phyloP scores from a whole-genome alignment of 2,888 invertebrate species.

The Mactromeris polynyma region DNA sequence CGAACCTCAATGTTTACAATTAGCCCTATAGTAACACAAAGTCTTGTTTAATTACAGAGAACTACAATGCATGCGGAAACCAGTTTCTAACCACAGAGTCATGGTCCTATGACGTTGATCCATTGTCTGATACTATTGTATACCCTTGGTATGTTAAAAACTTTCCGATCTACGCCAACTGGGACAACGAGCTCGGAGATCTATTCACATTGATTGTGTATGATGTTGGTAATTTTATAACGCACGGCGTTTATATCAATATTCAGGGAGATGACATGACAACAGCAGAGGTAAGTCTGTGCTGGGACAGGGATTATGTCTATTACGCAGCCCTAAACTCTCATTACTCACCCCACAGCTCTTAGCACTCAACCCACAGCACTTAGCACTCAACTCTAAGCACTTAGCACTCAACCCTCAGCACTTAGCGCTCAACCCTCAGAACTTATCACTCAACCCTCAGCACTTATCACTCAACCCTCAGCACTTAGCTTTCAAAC shows the following conservation, averaged over 20 bases:
- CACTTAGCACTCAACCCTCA: too few relatives aligned
- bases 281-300: constrained; percentile 32
- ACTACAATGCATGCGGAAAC: constrained; percentile 60
- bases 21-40: too few relatives aligned
- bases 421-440: too few relatives aligned
- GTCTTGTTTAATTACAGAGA: constrained; percentile 35
- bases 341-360: too few relatives aligned
- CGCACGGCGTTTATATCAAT: constrained; percentile 64
- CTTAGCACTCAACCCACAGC: too few relatives aligned
- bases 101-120: constrained; percentile 43
- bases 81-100: constrained; percentile 36
- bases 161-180: neutral
- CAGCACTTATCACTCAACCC: too few relatives aligned
- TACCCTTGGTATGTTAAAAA: constrained; percentile 54
- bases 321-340: too few relatives aligned
- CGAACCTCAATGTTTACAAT: too few relatives aligned
- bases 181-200: constrained; percentile 34
- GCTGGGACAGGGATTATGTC: too few relatives aligned
- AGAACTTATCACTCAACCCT: too few relatives aligned
- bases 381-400: too few relatives aligned
- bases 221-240: constrained; percentile 52
- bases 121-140: constrained; percentile 37
- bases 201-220: constrained; percentile 58
- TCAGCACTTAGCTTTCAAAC: too few relatives aligned
- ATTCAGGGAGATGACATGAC: constrained; percentile 61